phyloP scores from a whole-genome alignment of 1,140 invertebrate species.

The Camponotus pennsylvanicus region DNA sequence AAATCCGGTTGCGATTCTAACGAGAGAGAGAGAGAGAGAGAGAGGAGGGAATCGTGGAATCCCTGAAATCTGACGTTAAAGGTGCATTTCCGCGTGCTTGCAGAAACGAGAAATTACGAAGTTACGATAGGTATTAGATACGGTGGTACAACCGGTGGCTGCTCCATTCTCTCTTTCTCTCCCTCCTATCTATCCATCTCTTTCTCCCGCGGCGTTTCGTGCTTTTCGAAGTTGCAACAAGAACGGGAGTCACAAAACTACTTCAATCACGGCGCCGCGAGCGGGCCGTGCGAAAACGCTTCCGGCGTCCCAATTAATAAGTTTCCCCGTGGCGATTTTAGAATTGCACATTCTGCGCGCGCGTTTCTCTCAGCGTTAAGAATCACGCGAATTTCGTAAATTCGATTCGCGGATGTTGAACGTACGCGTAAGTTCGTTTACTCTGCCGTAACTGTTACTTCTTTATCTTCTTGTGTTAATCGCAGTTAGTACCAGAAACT shows the following conservation, averaged over 20 bases:
- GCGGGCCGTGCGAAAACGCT: conserved; percentile 17
- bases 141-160: conserved; percentile 7
- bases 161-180: neutral
- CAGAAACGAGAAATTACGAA: conserved; percentile 50
- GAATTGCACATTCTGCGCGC: conserved; percentile 1
- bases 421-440: neutral
- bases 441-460: neutral
- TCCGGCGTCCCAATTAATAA: conserved; percentile 53
- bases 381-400: conserved; percentile 45
- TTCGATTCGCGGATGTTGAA: neutral
- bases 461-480: neutral
- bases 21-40: neutral
- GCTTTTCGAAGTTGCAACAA: conserved; percentile 51
- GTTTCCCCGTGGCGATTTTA: conserved; percentile 34
- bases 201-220: conserved; percentile 31
- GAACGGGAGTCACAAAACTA: conserved; percentile 44
- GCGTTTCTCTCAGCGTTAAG: conserved; percentile 25
- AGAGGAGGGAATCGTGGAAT: neutral
- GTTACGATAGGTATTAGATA: conserved; percentile 56
- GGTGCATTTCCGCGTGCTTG: conserved; percentile 41
- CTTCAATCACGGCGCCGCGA: conserved; percentile 53
- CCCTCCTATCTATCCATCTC: neutral
- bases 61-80: conserved; percentile 52
- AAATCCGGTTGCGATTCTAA: neutral
- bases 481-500: neutral